Percentiles rank a stretch among this genome's conserved stretches.
Conservation (phyloP, 2,113 vertebrate genomes). For the Aegotheles bennettii region DNA sequence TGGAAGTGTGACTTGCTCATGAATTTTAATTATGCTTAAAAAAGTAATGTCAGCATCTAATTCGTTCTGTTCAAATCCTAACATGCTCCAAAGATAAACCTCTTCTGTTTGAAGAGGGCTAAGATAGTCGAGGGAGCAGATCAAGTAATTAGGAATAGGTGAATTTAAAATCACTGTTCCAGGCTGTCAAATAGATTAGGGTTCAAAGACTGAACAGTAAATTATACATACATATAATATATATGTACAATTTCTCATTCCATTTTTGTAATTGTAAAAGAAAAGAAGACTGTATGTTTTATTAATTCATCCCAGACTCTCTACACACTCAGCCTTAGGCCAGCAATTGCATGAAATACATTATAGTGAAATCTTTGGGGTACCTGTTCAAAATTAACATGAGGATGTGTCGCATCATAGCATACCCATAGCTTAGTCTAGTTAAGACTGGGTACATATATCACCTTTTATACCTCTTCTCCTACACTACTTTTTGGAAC, state of each 20-base stretch:
- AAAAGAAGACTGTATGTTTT: not conserved
- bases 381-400: not conserved
- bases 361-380: not conserved
- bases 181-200: not conserved
- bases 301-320: not conserved
- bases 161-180: conserved; percentile 21
- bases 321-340: not conserved
- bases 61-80: conserved; percentile 3
- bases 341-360: not conserved
- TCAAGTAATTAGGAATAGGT: not conserved
- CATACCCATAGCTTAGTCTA: not conserved
- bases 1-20: not conserved
- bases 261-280: not conserved
- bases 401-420: not conserved
- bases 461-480: not conserved
- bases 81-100: not conserved
- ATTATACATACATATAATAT: not conserved
- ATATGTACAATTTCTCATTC: not conserved
- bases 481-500: not conserved
- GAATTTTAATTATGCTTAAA: not conserved
- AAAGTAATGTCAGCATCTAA: not conserved
- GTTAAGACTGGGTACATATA: not conserved
- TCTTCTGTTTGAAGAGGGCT: conserved; percentile 13
- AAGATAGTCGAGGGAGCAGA: not conserved
- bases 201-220: not conserved